phyloP scores from a whole-genome alignment of 2,888 invertebrate species.

The Empis livida region DNA sequence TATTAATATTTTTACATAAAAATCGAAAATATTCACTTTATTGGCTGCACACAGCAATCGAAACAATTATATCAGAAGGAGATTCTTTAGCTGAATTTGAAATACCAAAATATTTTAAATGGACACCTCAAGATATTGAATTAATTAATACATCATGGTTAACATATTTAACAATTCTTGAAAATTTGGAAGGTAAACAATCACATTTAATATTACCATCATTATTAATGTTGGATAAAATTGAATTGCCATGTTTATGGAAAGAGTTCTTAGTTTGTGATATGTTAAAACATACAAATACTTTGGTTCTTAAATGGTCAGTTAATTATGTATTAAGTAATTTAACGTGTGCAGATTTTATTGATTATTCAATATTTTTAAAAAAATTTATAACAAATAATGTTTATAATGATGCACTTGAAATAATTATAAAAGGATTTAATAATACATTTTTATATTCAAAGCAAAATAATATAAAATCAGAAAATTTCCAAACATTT shows the following conservation, averaged over 20 bases:
- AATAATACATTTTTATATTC: conserved; percentile 25
- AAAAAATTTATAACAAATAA: not conserved
- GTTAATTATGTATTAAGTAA: conserved; percentile 19
- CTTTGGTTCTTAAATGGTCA: conserved; percentile 26
- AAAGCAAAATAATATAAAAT: conserved; percentile 15
- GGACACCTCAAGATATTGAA: conserved; percentile 1
- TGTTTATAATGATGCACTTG: conserved; percentile 14
- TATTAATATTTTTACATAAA: not conserved
- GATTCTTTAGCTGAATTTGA: not conserved
- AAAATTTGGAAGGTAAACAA: conserved; percentile 29
- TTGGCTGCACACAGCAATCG: not conserved
- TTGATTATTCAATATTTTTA: not conserved
- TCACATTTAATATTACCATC: conserved; percentile 31
- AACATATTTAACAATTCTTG: conserved; percentile 23
- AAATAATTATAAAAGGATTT: conserved; percentile 21
- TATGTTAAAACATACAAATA: conserved; percentile 24
- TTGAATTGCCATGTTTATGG: conserved; percentile 14
- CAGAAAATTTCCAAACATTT: conserved; percentile 11
- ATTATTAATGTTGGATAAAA: conserved; percentile 13
- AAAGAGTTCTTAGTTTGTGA: conserved; percentile 19
- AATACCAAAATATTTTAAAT: not conserved
- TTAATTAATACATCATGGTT: conserved; percentile 17
- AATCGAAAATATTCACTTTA: not conserved
- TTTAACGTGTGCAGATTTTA: conserved; percentile 12
- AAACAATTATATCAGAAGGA: not conserved